phyloP scores from a whole-genome alignment of 2,888 invertebrate genomes.

The Myopa tessellatipennis region DNA sequence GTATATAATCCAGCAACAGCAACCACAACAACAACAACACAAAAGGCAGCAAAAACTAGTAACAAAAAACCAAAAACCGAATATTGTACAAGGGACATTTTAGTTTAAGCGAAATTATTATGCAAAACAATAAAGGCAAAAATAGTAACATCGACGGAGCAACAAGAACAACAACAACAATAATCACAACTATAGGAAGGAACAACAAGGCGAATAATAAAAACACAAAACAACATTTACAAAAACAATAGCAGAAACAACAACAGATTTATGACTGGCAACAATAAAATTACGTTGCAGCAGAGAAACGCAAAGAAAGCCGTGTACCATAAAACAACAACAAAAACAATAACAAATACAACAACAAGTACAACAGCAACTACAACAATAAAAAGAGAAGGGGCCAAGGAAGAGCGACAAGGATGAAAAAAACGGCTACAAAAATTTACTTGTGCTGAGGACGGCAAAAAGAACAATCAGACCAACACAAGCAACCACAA shows the following conservation, averaged over 20 bases:
- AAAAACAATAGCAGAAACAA: background rate
- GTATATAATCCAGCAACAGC: background rate
- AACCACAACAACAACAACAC: background rate
- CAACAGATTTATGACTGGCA: background rate
- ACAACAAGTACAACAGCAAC: background rate
- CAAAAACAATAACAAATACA: background rate
- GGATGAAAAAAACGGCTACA: background rate
- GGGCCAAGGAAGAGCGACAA: background rate
- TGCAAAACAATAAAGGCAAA: constrained; percentile 8
- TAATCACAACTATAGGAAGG: background rate
- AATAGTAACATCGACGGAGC: constrained; percentile 5
- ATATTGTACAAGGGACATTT: constrained; percentile 7
- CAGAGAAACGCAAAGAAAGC: constrained; percentile 8
- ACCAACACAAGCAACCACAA: background rate
- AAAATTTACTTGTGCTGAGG: background rate
- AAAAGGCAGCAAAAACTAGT: background rate
- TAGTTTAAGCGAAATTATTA: constrained; percentile 9
- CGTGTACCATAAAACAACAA: constrained; percentile 13
- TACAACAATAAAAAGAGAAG: background rate
- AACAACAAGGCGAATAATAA: background rate
- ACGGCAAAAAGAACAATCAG: background rate
- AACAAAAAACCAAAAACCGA: background rate
- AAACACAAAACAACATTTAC: constrained; percentile 4
- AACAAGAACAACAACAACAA: constrained; percentile 20
- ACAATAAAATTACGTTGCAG: constrained; percentile 27